Conservation (phyloP, 2,113 vertebrate genomes). For the Xiphias gladius region DNA sequence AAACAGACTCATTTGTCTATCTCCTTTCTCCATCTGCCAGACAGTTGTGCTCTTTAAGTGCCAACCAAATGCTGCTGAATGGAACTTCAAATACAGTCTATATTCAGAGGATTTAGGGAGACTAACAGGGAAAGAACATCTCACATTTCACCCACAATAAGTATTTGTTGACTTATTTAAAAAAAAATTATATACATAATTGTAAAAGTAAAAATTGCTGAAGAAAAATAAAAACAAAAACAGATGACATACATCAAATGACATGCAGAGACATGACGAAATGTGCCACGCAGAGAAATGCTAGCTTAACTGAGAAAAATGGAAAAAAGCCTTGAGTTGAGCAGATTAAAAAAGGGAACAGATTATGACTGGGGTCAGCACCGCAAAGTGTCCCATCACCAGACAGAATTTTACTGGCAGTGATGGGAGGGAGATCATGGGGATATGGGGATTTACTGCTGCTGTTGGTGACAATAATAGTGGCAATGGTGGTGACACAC, state of each 20-base stretch:
- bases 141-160: not conserved
- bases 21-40: slow-evolving; percentile 25
- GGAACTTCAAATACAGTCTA: slow-evolving; percentile 20
- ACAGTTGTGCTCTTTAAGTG: slow-evolving; percentile 17
- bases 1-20: not conserved
- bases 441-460: slow-evolving; percentile 9
- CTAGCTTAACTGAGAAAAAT: slow-evolving; percentile 32
- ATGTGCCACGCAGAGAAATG: not conserved
- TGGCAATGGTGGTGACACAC: not conserved
- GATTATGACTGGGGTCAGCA: slow-evolving; percentile 48
- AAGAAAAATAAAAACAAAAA: not conserved
- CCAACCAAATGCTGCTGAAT: not conserved
- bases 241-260: not conserved
- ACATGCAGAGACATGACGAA: not conserved
- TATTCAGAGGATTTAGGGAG: no score
- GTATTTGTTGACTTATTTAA: not conserved
- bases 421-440: not conserved
- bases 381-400: not conserved
- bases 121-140: no score
- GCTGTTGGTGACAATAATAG: not conserved
- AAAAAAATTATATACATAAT: not conserved
- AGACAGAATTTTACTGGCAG: slow-evolving; percentile 20
- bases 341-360: slow-evolving; percentile 60
- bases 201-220: not conserved
- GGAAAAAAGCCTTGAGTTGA: slow-evolving; percentile 40